phyloP scores from a whole-genome alignment of 2,113 vertebrate genomes.

The Neopipo cinnamomea region DNA sequence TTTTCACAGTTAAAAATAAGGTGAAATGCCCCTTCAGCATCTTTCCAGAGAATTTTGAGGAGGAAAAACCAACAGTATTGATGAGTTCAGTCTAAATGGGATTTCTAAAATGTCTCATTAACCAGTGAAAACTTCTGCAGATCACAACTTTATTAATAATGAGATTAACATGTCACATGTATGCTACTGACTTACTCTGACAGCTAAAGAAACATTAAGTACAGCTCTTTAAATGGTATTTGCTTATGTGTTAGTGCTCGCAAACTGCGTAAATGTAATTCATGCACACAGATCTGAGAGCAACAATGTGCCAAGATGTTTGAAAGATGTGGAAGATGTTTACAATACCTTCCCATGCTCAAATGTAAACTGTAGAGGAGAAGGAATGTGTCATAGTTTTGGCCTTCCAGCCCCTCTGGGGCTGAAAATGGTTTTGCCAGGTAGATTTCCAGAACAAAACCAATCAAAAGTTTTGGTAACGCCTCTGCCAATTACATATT shows the following conservation, averaged over 20 bases:
- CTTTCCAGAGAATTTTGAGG: neutral
- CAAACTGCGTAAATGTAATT: too few relatives aligned
- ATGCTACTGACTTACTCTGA: neutral
- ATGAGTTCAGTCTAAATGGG: neutral
- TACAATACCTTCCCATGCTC: neutral
- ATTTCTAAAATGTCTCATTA: neutral
- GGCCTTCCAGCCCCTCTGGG: too few relatives aligned
- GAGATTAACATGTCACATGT: neutral
- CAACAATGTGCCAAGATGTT: too few relatives aligned
- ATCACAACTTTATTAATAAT: neutral
- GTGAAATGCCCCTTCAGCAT: neutral
- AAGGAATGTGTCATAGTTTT: too few relatives aligned
- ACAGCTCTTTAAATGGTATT: slow-evolving; percentile 27
- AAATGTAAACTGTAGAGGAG: neutral
- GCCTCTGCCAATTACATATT: too few relatives aligned
- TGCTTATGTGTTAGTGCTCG: neutral
- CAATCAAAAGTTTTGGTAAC: too few relatives aligned
- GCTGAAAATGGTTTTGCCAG: too few relatives aligned
- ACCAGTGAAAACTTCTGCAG: neutral
- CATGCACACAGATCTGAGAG: too few relatives aligned
- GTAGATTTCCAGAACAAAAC: too few relatives aligned
- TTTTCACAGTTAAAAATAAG: neutral
- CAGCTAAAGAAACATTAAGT: neutral
- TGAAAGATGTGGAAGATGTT: neutral
- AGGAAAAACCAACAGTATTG: neutral